Conservation (phyloP, 2,797 vertebrate species). For the Melanotaenia parkinsoni region DNA sequence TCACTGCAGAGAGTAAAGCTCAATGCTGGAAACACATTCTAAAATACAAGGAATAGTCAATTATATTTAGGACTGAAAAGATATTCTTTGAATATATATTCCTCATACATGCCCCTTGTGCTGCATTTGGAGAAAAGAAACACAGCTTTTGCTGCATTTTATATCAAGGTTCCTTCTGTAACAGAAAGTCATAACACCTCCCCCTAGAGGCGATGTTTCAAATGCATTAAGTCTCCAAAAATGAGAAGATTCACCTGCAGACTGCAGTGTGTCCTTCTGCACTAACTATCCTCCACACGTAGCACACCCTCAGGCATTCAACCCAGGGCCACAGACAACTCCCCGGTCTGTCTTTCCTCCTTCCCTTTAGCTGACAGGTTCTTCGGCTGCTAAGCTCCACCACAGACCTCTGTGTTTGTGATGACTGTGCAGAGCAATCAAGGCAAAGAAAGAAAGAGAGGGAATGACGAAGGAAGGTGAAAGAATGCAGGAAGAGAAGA, state of each 20-base stretch:
- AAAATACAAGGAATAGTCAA: constrained; percentile 75
- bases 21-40: constrained; percentile 69
- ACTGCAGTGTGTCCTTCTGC: constrained; percentile 67
- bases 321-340: constrained; percentile 81
- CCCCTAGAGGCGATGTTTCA: constrained; percentile 69
- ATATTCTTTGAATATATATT: constrained; percentile 71
- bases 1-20: constrained; percentile 79
- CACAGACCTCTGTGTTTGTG: constrained; percentile 70
- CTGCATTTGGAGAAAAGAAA: constrained; percentile 58
- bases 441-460: constrained; percentile 44
- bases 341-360: constrained; percentile 71
- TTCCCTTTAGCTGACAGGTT: constrained; percentile 78
- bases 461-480: constrained; percentile 43
- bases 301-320: constrained; percentile 81
- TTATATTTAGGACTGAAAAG: constrained; percentile 70
- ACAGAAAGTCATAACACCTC: constrained; percentile 63
- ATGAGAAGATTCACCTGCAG: constrained; percentile 78
- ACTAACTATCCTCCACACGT: constrained; percentile 81
- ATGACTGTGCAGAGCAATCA: constrained; percentile 77
- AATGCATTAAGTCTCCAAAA: constrained; percentile 75
- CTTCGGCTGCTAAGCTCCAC: constrained; percentile 75
- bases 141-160: constrained; percentile 65
- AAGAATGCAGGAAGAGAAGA: constrained; percentile 36
- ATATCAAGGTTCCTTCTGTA: constrained; percentile 60
- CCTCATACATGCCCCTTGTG: constrained; percentile 52